Conservation (phyloP, 2,797 vertebrate species). For the Diplodus sargus region DNA sequence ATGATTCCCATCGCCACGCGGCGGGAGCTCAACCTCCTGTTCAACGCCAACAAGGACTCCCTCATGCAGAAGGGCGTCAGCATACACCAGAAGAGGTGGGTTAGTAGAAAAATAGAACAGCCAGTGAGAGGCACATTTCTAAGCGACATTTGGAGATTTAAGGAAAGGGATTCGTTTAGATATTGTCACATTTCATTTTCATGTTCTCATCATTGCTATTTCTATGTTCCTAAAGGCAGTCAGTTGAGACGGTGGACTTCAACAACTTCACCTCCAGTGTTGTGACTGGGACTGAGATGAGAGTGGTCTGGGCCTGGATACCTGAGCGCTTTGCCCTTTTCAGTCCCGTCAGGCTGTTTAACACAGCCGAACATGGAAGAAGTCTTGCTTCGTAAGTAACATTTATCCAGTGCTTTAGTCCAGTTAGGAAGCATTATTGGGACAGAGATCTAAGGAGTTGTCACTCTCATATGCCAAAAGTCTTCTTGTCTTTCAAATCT, state of each 20-base stretch:
- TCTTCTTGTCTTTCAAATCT: not conserved
- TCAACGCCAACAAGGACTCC: slow-evolving; percentile 89
- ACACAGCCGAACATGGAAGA: slow-evolving; percentile 82
- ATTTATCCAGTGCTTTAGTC: not conserved
- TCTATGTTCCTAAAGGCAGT: slow-evolving; percentile 76
- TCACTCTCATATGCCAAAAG: not conserved
- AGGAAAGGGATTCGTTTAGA: too few relatives aligned
- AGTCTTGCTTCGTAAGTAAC: slow-evolving; percentile 86
- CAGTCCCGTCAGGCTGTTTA: slow-evolving; percentile 86
- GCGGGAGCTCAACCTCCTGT: slow-evolving; percentile 90
- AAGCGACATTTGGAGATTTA: not conserved
- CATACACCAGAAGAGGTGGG: slow-evolving; percentile 87
- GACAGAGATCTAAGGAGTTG: not conserved
- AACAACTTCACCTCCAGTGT: slow-evolving; percentile 84
- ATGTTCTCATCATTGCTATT: not conserved
- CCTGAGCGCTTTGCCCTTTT: slow-evolving; percentile 91
- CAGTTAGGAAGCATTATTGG: not conserved
- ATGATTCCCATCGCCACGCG: slow-evolving; percentile 88
- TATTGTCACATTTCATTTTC: not conserved
- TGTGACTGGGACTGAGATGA: slow-evolving; percentile 89
- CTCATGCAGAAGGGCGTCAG: slow-evolving; percentile 88
- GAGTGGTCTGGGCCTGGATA: slow-evolving; percentile 92
- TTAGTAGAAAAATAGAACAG: not conserved
- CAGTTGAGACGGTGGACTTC: slow-evolving; percentile 86
- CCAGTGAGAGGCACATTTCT: too few relatives aligned